Conservation (phyloP, 2,113 vertebrate genomes). For the Etheostoma spectabile region DNA sequence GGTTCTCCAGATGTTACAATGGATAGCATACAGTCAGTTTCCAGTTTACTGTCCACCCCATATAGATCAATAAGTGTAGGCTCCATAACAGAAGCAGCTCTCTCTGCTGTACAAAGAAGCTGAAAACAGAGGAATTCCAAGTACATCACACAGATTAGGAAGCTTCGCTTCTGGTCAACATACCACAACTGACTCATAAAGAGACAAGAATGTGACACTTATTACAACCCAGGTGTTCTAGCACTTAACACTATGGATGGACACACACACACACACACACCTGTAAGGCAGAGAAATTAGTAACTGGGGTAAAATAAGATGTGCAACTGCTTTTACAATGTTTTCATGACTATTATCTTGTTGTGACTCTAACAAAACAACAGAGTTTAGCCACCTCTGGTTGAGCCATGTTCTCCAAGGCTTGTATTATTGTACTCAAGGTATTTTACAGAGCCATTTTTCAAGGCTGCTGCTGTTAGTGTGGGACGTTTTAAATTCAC, state of each 20-base stretch:
- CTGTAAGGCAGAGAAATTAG: background rate
- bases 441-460: slow-evolving; percentile 4
- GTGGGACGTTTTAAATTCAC: slow-evolving; percentile 24
- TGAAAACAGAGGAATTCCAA: background rate
- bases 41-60: background rate
- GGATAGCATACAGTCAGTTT: too few relatives aligned
- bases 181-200: background rate
- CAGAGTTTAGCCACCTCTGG: background rate
- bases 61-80: too few relatives aligned
- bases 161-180: too few relatives aligned
- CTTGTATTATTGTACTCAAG: background rate
- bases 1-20: background rate
- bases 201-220: slow-evolving; percentile 4
- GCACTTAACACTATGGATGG: background rate
- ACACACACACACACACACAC: background rate
- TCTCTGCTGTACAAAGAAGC: background rate
- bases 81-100: background rate
- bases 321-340: background rate
- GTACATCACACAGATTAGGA: background rate
- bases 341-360: background rate
- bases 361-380: background rate
- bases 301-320: background rate
- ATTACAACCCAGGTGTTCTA: slow-evolving; percentile 12
- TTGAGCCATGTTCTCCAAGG: background rate
- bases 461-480: slow-evolving; percentile 9